Conservation (phyloP, 2,113 vertebrate species). For the Colossoma macropomum region DNA sequence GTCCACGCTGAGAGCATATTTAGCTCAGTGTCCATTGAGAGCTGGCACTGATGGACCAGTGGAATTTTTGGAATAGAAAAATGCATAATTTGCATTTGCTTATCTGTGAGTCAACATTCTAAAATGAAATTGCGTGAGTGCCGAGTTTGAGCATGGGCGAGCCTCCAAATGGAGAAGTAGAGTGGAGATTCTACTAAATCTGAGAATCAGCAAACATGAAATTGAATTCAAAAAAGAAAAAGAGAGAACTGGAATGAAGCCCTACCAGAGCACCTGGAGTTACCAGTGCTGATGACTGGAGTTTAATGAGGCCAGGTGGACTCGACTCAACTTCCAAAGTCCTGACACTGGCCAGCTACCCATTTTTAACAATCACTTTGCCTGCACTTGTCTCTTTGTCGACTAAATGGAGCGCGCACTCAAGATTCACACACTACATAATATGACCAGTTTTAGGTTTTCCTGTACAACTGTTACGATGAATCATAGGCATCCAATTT, state of each 20-base stretch:
- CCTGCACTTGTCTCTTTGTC: no score
- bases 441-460: no score
- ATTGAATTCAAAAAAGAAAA: not conserved
- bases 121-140: not conserved
- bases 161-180: not conserved
- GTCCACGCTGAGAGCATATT: not conserved
- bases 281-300: not conserved
- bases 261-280: not conserved
- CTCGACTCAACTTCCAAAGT: not conserved
- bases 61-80: conserved; percentile 2
- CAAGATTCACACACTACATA: not conserved
- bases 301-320: not conserved
- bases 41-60: conserved; percentile 8
- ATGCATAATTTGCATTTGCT: not conserved
- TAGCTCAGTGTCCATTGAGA: not conserved
- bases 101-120: not conserved
- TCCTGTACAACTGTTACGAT: no score
- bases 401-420: not conserved
- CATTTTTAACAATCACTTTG: not conserved
- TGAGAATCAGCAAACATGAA: not conserved
- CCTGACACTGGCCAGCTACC: not conserved
- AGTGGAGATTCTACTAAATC: not conserved
- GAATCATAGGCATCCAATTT: no score
- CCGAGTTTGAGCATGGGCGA: not conserved
- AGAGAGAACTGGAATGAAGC: not conserved